phyloP scores from a whole-genome alignment of 2,797 vertebrate genomes.

The Epinephelus malabaricus region DNA sequence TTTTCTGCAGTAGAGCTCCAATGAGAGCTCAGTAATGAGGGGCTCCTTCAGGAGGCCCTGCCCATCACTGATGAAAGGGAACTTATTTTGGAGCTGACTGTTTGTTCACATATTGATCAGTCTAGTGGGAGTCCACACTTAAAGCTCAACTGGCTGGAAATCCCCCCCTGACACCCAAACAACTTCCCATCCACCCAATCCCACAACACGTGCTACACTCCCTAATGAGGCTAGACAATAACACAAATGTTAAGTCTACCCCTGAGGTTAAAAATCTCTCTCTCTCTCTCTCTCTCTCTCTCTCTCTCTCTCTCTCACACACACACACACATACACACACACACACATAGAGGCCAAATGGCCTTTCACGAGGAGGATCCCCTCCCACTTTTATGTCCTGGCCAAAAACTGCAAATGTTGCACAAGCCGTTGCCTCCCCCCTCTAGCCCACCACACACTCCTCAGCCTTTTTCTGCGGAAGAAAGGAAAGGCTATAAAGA shows the following conservation, averaged over 20 bases:
- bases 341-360: constrained; percentile 35
- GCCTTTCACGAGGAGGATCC: constrained; percentile 7
- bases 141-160: constrained; percentile 29
- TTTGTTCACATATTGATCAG: constrained; percentile 36
- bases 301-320: too few relatives aligned
- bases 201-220: constrained; percentile 10
- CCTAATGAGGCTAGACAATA: constrained; percentile 52
- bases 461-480: too few relatives aligned
- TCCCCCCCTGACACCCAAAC: constrained; percentile 33
- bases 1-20: constrained; percentile 31
- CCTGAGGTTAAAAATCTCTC: constrained; percentile 37
- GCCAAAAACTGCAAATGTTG: constrained; percentile 21
- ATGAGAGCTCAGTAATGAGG: constrained; percentile 30
- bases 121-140: constrained; percentile 9
- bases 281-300: too few relatives aligned
- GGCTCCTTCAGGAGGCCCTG: constrained; percentile 16
- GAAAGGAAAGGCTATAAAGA: too few relatives aligned
- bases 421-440: constrained; percentile 20
- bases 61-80: constrained; percentile 21
- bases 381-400: constrained; percentile 19
- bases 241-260: constrained; percentile 37
- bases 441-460: neutral
- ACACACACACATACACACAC: neutral
- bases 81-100: constrained; percentile 31
- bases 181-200: neutral